Evolutionary conservation across 2,888 invertebrate genomes (phyloP).

Genomic region (Xylota sylvarum): DNA sequence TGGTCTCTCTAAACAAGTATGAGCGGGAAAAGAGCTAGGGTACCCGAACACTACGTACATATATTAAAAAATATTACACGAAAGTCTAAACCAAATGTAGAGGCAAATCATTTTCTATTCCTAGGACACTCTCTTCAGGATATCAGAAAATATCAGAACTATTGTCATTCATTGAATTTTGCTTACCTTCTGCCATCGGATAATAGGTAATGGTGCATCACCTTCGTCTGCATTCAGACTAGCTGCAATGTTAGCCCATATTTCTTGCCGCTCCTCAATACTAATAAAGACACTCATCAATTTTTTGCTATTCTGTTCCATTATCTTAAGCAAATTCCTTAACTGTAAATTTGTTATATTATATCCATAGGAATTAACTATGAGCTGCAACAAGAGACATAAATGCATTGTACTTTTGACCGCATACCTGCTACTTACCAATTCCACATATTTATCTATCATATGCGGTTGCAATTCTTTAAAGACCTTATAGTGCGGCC

Average conservation of each 20-base stretch:
- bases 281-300: neutral
- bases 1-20: too few relatives aligned
- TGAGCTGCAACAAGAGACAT: neutral
- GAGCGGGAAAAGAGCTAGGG: too few relatives aligned
- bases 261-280: conserved; percentile 2
- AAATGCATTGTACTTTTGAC: neutral
- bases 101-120: too few relatives aligned
- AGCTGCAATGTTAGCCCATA: conserved; percentile 22
- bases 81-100: too few relatives aligned
- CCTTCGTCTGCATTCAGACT: neutral
- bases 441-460: conserved; percentile 1
- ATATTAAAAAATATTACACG: too few relatives aligned
- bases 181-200: conserved; percentile 37
- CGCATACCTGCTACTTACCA: neutral
- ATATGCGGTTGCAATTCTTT: conserved; percentile 9
- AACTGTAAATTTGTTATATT: neutral
- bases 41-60: too few relatives aligned
- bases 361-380: neutral
- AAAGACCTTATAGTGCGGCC: conserved; percentile 12
- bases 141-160: too few relatives aligned
- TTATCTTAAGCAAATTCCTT: neutral
- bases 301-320: neutral
- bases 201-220: neutral
- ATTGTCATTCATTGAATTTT: too few relatives aligned
- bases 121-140: too few relatives aligned